Base-by-base conservation (phyloP, 2,888 invertebrate genomes). In the Pilophorus perplexus region DNA sequence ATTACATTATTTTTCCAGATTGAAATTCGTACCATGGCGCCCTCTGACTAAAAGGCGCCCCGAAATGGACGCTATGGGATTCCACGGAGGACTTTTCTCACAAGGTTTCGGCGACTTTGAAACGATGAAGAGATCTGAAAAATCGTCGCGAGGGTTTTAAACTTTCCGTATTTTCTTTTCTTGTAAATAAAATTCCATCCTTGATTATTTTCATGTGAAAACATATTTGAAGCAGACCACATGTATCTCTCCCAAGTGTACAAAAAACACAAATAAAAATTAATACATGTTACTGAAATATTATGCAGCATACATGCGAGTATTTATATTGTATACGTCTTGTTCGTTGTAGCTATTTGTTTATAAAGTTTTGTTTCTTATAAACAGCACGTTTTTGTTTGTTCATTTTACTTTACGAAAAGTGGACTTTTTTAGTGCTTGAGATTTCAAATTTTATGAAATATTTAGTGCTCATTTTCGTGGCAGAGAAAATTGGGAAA, bases 31-130 rank as follows among this genome's bases (percentile, higher is more conserved):
- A n/a, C n/a, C n/a, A n/a, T n/a, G n/a, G n/a, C n/a, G n/a, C n/a
- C n/a, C n/a, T n/a, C n/a, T n/a, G n/a, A 74, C 75, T 69, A 74
- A 73, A 67, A 67, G 72, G 28, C 38, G 70, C 23, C 71, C 72
- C 1, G 74, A 72, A 38, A 74, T 73, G 73, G 74, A 72, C 33
- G 64, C 73, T n/a, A 70, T 72, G 27, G 75, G 74, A 12, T 74
- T 74, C 42, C 74, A 74, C 60, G 74, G 73, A 3, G 75, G 75
- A 44, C 72, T 73, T 0, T 75, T 76, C 62, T 44, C 73, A 14
- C 68, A 72, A 18, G 75, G 75, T 1, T 75, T 75, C 50, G 75
- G 76, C 6, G 74, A 74, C 54, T 75, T 73, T 67, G 71, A 70
- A 40, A 71, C 72, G 0, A 72, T 74, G 71, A 73, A 73, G 50